Conservation (phyloP, 1,140 invertebrate species). For the Carposina sasakii region DNA sequence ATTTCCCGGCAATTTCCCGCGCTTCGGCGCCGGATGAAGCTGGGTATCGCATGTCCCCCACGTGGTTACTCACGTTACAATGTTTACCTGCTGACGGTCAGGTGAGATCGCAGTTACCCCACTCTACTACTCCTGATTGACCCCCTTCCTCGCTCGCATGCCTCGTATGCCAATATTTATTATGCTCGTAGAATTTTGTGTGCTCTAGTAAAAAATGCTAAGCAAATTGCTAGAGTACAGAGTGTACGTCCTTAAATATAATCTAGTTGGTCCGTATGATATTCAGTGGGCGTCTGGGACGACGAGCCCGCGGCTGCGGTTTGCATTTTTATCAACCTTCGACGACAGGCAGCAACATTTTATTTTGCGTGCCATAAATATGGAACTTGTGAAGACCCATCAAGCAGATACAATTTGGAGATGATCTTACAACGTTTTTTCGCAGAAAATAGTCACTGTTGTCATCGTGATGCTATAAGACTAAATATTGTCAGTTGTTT, state of each 20-base stretch:
- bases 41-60: conserved; percentile 53
- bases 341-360: conserved; percentile 59
- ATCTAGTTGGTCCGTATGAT: conserved; percentile 41
- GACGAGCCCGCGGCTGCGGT: conserved; percentile 50
- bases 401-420: no score
- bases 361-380: conserved; percentile 69
- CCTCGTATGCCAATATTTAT: background rate
- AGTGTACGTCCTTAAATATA: conserved; percentile 35
- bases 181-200: background rate
- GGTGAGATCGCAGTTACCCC: conserved; percentile 51
- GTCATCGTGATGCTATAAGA: no score
- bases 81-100: conserved; percentile 67
- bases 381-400: conserved; percentile 51
- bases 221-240: conserved; percentile 35
- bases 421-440: no score
- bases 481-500: no score
- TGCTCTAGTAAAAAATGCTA: conserved; percentile 13
- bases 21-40: no score
- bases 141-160: background rate
- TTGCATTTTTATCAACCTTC: conserved; percentile 67
- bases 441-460: no score
- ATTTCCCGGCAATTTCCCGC: no score
- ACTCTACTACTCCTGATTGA: conserved; percentile 14
- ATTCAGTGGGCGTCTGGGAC: conserved; percentile 43
- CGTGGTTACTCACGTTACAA: conserved; percentile 63